Conservation (phyloP, 2,113 vertebrate species). For the Oreochromis niloticus region DNA sequence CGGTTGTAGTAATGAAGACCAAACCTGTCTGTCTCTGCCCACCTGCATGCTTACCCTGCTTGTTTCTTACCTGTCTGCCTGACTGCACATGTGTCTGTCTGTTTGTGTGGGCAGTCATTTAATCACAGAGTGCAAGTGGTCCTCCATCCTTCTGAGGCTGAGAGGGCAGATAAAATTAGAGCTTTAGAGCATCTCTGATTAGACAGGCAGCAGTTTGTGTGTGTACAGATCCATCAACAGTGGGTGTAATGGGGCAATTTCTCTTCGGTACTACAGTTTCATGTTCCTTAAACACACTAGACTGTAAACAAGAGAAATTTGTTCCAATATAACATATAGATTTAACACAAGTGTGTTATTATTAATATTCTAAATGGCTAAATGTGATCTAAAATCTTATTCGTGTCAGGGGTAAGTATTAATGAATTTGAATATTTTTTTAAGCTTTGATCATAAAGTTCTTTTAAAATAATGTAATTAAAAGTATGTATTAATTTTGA, state of each 20-base stretch:
- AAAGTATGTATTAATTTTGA: not conserved
- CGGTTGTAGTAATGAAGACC: not conserved
- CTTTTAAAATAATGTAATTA: not conserved
- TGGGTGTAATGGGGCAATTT: conserved; percentile 10
- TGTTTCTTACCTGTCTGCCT: not conserved
- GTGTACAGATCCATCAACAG: conserved; percentile 38
- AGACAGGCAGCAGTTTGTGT: conserved; percentile 26
- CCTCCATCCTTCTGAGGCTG: conserved; percentile 24
- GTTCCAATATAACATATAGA: not conserved
- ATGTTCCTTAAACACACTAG: not conserved
- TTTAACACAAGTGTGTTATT: not conserved
- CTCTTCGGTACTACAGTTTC: not conserved
- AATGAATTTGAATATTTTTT: not conserved
- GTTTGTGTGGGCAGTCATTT: conserved; percentile 39
- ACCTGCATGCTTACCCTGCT: not conserved
- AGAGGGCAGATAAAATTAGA: conserved; percentile 36
- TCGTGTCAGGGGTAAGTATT: not conserved
- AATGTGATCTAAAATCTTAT: not conserved
- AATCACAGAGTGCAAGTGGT: conserved; percentile 38
- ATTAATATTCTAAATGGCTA: not conserved
- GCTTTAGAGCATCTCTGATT: conserved; percentile 32
- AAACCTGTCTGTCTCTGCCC: not conserved
- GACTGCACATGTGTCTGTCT: not conserved
- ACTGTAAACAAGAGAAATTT: not conserved
- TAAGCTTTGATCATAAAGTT: not conserved